phyloP scores from a whole-genome alignment of 2,113 vertebrate genomes.

The Uropsilus gracilis region DNA sequence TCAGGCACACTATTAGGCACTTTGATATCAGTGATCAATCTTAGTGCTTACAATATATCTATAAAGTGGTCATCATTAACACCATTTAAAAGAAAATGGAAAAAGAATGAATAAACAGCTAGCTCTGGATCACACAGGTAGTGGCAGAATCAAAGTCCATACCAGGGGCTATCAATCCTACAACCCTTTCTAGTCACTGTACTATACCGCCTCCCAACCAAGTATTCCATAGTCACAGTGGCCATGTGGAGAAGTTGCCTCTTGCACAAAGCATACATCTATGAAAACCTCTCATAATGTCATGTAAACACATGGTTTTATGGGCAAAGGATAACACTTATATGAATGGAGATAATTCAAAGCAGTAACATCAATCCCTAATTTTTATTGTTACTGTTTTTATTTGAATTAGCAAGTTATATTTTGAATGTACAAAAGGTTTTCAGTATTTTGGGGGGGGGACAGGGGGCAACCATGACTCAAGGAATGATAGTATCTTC shows the following conservation, averaged over 20 bases:
- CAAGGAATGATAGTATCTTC: constrained; percentile 6
- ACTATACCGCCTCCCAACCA: neutral
- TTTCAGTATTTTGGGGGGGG: neutral
- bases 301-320: neutral
- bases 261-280: constrained; percentile 18
- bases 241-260: constrained; percentile 3
- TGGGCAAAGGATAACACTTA: constrained; percentile 3
- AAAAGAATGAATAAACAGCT: neutral
- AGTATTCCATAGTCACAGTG: constrained; percentile 31
- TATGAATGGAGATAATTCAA: constrained; percentile 49
- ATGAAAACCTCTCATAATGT: constrained; percentile 39
- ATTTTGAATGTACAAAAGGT: constrained; percentile 46
- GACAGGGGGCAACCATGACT: neutral
- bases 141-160: constrained; percentile 44
- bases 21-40: constrained; percentile 10
- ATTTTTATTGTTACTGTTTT: constrained; percentile 57
- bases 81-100: constrained; percentile 32
- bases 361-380: constrained; percentile 20
- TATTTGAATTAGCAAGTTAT: constrained; percentile 49
- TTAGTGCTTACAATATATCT: constrained; percentile 21
- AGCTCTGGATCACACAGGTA: constrained; percentile 12
- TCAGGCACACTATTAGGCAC: neutral
- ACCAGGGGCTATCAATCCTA: neutral
- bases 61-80: neutral
- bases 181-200: neutral